Evolutionary conservation across 2,888 invertebrate species (phyloP).

Genomic region (Microctonus brassicae): DNA sequence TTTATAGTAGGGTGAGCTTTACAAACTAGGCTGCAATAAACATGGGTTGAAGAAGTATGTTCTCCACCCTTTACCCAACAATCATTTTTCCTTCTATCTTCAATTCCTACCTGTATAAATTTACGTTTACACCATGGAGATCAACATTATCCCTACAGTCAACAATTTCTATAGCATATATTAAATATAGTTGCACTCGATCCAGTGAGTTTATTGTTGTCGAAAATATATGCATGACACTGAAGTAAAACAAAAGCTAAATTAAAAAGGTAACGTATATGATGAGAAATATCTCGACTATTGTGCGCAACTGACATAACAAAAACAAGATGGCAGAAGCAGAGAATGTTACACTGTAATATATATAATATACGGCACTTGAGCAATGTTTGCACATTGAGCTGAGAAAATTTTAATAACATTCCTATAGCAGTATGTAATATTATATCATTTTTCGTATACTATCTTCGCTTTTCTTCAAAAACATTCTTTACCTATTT

Average conservation of each 20-base stretch:
- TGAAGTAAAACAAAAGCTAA: not conserved
- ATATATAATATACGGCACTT: too few species aligned
- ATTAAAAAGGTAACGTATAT: not conserved
- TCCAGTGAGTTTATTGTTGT: slow-evolving; percentile 8
- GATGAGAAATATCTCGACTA: not conserved
- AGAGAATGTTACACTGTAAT: not conserved
- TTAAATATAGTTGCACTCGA: slow-evolving; percentile 10
- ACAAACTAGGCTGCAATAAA: slow-evolving; percentile 42
- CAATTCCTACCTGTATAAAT: not conserved
- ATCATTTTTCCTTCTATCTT: not conserved
- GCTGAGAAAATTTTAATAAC: not conserved
- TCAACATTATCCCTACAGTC: slow-evolving; percentile 30
- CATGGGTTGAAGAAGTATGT: not conserved
- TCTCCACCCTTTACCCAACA: not conserved
- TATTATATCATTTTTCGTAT: too few species aligned
- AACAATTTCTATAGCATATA: slow-evolving; percentile 34
- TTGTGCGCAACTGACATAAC: not conserved
- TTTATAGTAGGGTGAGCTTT: slow-evolving; percentile 46
- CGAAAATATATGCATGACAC: slow-evolving; percentile 7
- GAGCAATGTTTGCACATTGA: not conserved
- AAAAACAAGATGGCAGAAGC: not conserved
- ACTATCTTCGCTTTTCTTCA: too few species aligned
- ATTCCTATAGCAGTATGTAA: too few species aligned
- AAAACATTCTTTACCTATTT: not conserved
- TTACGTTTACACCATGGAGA: not conserved